These are phyloP conservation scores for Tetanocera ferruginea DNA, from an alignment of 2,888 invertebrate genomes.

Conservation along the genomic window DNA sequence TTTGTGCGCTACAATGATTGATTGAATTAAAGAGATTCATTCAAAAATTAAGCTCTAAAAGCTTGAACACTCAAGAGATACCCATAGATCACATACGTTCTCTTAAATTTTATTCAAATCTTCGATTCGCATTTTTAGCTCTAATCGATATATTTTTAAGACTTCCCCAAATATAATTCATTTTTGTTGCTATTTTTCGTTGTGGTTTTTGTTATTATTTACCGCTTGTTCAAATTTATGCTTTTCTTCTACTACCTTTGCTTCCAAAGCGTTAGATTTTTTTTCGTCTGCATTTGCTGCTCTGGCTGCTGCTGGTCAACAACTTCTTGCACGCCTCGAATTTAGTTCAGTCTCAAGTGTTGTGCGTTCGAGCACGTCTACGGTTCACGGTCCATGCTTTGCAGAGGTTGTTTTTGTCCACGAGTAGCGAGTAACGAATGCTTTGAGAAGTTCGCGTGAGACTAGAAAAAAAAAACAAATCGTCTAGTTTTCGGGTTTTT, in stretches of 20 bases:
- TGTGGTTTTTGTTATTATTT: conserved; percentile 59
- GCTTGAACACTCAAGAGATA: not conserved
- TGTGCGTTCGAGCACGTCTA: conserved; percentile 67
- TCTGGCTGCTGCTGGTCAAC: conserved; percentile 56
- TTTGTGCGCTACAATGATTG: too few relatives aligned
- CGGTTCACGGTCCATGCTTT: conserved; percentile 44
- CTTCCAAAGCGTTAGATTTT: conserved; percentile 15
- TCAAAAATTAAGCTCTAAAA: not conserved
- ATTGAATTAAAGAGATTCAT: not conserved
- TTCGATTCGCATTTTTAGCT: not conserved
- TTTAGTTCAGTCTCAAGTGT: conserved; percentile 69
- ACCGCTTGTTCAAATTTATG: conserved; percentile 55
- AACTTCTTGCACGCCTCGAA: conserved; percentile 67
- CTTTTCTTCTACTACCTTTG: conserved; percentile 40
- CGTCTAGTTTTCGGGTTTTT: not conserved
- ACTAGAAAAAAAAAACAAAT: not conserved
- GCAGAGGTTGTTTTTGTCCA: conserved; percentile 21
- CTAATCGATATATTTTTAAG: conserved; percentile 5
- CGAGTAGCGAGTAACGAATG: conserved; percentile 1
- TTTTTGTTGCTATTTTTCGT: conserved; percentile 16
- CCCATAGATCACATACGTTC: not conserved
- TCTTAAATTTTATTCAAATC: conserved; percentile 17
- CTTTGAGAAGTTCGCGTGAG: not conserved
- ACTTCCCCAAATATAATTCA: conserved; percentile 1
- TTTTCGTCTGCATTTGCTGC: conserved; percentile 31